These are phyloP conservation scores for Coenonympha glycerion DNA, from an alignment of 2,888 invertebrate genomes.

Conservation along the genomic window DNA sequence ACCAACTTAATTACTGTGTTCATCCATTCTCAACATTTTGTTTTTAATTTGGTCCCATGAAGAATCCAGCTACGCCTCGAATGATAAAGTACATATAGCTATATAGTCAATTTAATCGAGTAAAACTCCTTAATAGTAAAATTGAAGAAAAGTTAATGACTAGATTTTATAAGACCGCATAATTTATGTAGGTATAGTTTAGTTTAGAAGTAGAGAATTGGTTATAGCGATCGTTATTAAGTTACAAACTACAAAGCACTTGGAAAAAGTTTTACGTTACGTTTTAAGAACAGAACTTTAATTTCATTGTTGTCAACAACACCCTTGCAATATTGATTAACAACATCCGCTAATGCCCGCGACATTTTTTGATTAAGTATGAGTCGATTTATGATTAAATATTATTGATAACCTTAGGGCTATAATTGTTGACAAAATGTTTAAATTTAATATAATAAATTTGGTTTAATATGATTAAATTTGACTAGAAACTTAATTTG, in stretches of 20 bases:
- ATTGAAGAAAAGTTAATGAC: slow-evolving; percentile 39
- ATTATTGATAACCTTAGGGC: too few species aligned
- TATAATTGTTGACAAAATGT: too few species aligned
- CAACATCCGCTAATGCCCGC: too few species aligned
- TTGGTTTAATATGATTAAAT: too few species aligned
- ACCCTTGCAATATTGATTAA: too few species aligned
- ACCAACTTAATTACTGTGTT: slow-evolving; percentile 45
- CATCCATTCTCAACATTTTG: slow-evolving; percentile 42
- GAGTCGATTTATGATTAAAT: too few species aligned
- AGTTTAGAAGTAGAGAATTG: slow-evolving; percentile 17
- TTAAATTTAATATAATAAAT: too few species aligned
- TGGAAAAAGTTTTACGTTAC: slow-evolving; percentile 5
- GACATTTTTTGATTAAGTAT: too few species aligned
- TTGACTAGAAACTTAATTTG: slow-evolving; percentile 44
- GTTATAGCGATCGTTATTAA: slow-evolving; percentile 16
- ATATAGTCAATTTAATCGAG: slow-evolving; percentile 18
- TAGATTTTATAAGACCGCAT: slow-evolving; percentile 33
- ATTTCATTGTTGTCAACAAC: too few species aligned
- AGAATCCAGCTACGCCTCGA: slow-evolving; percentile 65
- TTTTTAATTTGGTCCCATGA: slow-evolving; percentile 61
- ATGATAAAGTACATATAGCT: slow-evolving; percentile 30
- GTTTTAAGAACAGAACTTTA: slow-evolving; percentile 6
- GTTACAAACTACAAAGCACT: slow-evolving; percentile 25
- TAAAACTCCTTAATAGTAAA: slow-evolving; percentile 38
- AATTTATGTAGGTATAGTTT: too few species aligned